Evolutionary conservation across 2,888 invertebrate species (phyloP).

Genomic region (Phyllotreta cruciferae): DNA sequence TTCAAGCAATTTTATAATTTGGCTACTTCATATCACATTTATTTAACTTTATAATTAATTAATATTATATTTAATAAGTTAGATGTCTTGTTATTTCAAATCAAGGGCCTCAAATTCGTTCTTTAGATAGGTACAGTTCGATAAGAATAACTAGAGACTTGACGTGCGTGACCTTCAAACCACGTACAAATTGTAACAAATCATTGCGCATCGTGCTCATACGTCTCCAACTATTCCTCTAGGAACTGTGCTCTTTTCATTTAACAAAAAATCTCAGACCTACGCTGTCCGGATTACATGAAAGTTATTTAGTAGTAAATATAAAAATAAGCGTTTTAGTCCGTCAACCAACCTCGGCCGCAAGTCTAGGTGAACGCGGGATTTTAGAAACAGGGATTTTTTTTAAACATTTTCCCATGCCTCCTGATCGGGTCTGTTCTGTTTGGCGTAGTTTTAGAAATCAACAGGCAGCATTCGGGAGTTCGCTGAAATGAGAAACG

Average conservation of each 20-base stretch:
- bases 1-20: too few relatives aligned
- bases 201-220: too few relatives aligned
- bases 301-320: slow-evolving; percentile 7
- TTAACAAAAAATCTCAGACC: not conserved
- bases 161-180: too few relatives aligned
- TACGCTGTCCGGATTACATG: not conserved
- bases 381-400: slow-evolving; percentile 5
- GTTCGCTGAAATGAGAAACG: slow-evolving; percentile 4
- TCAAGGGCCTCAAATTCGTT: too few relatives aligned
- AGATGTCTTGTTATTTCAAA: too few relatives aligned
- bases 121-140: too few relatives aligned
- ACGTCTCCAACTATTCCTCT: too few relatives aligned
- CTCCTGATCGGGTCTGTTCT: slow-evolving; percentile 1
- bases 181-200: too few relatives aligned
- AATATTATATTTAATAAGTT: too few relatives aligned
- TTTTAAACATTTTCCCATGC: not conserved
- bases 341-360: not conserved
- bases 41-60: too few relatives aligned
- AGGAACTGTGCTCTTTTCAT: not conserved
- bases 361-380: slow-evolving; percentile 7
- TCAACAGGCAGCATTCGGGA: slow-evolving; percentile 20
- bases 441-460: slow-evolving; percentile 13
- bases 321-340: slow-evolving; percentile 13
- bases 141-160: too few relatives aligned
- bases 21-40: too few relatives aligned